Evolutionary conservation across 2,113 vertebrate genomes (phyloP), one percentile per base, ranked within the genome.

Genomic region (Gopherus evgoodei): DNA sequence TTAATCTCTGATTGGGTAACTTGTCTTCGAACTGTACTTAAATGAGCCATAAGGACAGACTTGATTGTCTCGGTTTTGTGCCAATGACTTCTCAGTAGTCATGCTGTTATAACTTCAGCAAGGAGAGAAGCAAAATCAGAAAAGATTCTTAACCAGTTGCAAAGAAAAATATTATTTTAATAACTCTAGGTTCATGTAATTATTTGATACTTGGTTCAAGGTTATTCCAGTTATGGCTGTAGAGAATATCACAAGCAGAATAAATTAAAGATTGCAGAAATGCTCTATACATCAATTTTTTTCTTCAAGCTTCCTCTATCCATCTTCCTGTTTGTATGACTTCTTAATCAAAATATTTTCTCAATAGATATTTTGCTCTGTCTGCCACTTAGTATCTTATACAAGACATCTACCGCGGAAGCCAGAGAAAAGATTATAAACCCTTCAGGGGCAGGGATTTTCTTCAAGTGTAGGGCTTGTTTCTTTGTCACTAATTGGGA

Each of bases 361-460:
- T n/a, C 11, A 75, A 0, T 31, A 54, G 69, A 25, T 72, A 62
- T 22, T 5, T 81, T 65, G 59, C 13, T 57, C 24, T 35, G 14
- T 35, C 31, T 65, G 31, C 29, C 59, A 65, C 14, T 31, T 65
- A 35, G 14, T 31, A 65, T 69, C 11, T 11, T n/a, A 0, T 49
- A 8, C 4, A 22, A 49, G 11, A 86, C 87, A 42, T n/a, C 22
- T 57, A n/a, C 21, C 1, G 24, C 2, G 52, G 50, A 42, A 13
- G 24, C 9, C 31, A 16, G 1, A 75, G 56, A 47, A 44, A 75
- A 4, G 24, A 5, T 0, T 2, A 9, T 10, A 9, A 5, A 1
- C 9, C 14, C 4, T 91, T 79, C 17, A 65, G 2, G 19, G 22
- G 27, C 57, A 59, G 57, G 27, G 57, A 31, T 59, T 59, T 59